Evolutionary conservation across 2,888 invertebrate genomes (phyloP), one percentile per base, ranked within the genome.

Genomic region (Caenorhabditis doughertyi): DNA sequence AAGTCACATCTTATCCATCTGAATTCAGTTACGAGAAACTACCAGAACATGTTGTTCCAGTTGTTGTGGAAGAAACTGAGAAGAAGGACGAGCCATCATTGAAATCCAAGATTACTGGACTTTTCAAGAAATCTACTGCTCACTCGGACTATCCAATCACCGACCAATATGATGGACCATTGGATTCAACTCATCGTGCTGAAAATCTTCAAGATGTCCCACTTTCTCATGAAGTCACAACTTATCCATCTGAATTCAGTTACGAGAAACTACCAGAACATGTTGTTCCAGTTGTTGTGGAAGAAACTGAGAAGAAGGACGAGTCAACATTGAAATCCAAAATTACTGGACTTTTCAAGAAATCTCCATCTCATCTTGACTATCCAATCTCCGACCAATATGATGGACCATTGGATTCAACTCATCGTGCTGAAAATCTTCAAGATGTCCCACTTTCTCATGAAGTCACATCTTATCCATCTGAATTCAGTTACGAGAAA

Each of bases 21-120:
- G 47, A 29, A 29, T 62, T 62, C 62, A 23, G 47, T n/a, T 51
- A 49, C 18, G 67, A 67, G 44, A 51, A 67, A 29, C 51, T 53
- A n/a, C 62, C 42, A 44, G 62, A 62, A 29, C 67, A 49, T 8
- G 27, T 53, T 53, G 51, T 53, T 53, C 51, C 67, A 51, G 51
- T 51, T n/a, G 51, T 51, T 16, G 16, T 39, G 9, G 39, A 39
- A 13, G 39, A 39, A 11, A 39, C 39, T 13, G 39, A 39, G 11
- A 39, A 39, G 39, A 39, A 39, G 39, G 39, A 39, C 16, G 39
- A 39, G 11, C 39, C 39, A 39, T 39, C 39, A 13, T 11, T 39
- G 39, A 39, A 39, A 13, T 39, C 39, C 39, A 39, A 39, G 39
- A 39, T 39, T 11, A 39, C 39, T 39, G 39, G 39, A 39, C 39